phyloP scores from a whole-genome alignment of 2,888 invertebrate genomes.

The Callinectes sapidus region DNA sequence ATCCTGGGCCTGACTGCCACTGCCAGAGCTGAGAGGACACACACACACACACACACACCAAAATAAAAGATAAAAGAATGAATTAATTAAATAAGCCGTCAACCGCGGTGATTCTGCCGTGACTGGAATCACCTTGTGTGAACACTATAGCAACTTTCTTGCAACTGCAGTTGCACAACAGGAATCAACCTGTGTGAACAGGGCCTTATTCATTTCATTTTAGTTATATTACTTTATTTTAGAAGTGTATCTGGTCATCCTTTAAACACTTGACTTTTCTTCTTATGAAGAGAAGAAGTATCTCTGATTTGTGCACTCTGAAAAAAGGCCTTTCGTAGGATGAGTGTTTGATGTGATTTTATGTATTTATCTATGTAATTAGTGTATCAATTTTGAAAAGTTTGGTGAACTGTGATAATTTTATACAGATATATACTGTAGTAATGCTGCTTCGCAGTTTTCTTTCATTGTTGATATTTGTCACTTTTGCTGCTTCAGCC shows the following conservation, averaged over 20 bases:
- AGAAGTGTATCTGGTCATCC: not conserved
- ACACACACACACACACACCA: too few relatives aligned
- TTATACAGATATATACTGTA: not conserved
- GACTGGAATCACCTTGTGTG: too few relatives aligned
- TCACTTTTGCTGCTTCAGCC: not conserved
- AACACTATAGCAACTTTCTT: too few relatives aligned
- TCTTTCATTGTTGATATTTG: not conserved
- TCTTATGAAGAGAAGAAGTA: not conserved
- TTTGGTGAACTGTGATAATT: conserved; percentile 22
- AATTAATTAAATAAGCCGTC: too few relatives aligned
- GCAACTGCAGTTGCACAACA: too few relatives aligned
- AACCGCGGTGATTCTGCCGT: too few relatives aligned
- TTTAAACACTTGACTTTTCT: not conserved
- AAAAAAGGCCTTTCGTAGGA: not conserved
- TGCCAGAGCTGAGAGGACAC: too few relatives aligned
- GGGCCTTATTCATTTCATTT: not conserved
- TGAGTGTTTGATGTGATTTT: not conserved
- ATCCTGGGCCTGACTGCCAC: too few relatives aligned
- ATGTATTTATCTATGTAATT: conserved; percentile 26
- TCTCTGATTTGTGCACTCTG: not conserved
- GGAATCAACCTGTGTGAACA: too few relatives aligned
- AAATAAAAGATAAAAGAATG: too few relatives aligned
- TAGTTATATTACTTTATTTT: not conserved
- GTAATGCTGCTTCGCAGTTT: not conserved
- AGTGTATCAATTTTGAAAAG: not conserved